Evolutionary conservation across 2,888 invertebrate species (phyloP).

Genomic region (Griposia aprilina): DNA sequence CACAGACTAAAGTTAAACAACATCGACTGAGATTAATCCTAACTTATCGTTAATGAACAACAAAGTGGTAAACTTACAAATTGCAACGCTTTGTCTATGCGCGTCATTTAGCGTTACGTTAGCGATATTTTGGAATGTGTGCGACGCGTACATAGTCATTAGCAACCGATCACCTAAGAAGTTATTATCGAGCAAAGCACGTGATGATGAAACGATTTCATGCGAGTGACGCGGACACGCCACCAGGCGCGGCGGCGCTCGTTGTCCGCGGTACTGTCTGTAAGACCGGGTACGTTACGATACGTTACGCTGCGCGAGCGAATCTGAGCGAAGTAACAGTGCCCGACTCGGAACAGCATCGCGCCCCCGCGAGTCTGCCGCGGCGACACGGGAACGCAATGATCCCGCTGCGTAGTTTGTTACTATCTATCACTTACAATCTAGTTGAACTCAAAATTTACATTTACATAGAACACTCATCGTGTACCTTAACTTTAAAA

Average conservation of each 20-base stretch:
- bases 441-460: constrained; percentile 88
- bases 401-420: constrained; percentile 70
- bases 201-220: constrained; percentile 65
- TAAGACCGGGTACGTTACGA: constrained; percentile 58
- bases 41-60: constrained; percentile 90
- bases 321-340: constrained; percentile 87
- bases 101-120: constrained; percentile 83
- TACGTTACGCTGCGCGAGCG: constrained; percentile 77
- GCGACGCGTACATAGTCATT: constrained; percentile 81
- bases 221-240: constrained; percentile 60
- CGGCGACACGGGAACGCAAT: constrained; percentile 50
- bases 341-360: constrained; percentile 70
- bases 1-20: constrained; percentile 88
- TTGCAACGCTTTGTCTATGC: constrained; percentile 82
- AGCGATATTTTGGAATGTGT: constrained; percentile 89
- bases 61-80: constrained; percentile 89
- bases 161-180: constrained; percentile 70
- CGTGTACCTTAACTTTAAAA: constrained; percentile 85
- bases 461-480: constrained; percentile 87
- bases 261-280: constrained; percentile 49
- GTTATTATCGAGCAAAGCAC: constrained; percentile 69
- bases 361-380: constrained; percentile 32
- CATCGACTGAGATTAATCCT: constrained; percentile 89
- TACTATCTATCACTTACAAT: constrained; percentile 77
- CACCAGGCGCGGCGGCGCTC: constrained; percentile 33